Percentiles rank a stretch among this genome's conserved stretches.
Conservation (phyloP, 2,113 vertebrate species). For the Nycticryphes semicollaris region DNA sequence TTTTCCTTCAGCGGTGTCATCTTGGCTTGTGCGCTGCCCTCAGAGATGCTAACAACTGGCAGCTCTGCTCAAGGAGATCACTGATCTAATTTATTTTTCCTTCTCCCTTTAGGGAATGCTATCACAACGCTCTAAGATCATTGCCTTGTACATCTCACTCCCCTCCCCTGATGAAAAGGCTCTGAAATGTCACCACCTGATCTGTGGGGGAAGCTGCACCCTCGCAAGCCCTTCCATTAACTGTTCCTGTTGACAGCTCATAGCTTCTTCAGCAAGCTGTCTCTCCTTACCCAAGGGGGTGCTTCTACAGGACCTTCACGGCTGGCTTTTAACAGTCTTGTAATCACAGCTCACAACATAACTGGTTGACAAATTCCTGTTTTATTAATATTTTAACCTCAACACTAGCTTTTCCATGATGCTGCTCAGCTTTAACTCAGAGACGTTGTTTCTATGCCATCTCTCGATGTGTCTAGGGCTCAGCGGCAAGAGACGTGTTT, state of each 20-base stretch:
- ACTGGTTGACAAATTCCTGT: neutral
- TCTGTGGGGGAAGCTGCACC: neutral
- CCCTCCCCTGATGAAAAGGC: conserved; percentile 36
- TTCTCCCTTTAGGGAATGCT: conserved; percentile 53
- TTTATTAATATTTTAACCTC: neutral
- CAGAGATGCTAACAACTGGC: conserved; percentile 51
- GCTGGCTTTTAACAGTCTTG: conserved; percentile 17
- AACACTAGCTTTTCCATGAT: neutral
- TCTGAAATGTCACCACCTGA: conserved; percentile 50
- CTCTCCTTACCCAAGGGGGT: conserved; percentile 13
- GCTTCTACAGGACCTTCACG: neutral
- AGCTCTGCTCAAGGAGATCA: conserved; percentile 47
- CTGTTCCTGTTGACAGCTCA: conserved; percentile 18
- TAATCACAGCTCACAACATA: neutral
- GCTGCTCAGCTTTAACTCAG: neutral
- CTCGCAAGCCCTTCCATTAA: conserved; percentile 14
- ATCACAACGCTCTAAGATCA: conserved; percentile 55
- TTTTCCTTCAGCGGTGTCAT: conserved; percentile 4
- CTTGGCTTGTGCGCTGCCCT: neutral
- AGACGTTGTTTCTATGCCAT: neutral
- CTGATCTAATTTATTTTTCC: conserved; percentile 66
- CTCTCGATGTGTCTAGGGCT: neutral
- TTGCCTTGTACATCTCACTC: conserved; percentile 40
- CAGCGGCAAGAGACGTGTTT: neutral
- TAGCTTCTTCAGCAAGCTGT: neutral